Evolutionary conservation across 1,140 invertebrate species (phyloP).

Genomic region (Popillia japonica): DNA sequence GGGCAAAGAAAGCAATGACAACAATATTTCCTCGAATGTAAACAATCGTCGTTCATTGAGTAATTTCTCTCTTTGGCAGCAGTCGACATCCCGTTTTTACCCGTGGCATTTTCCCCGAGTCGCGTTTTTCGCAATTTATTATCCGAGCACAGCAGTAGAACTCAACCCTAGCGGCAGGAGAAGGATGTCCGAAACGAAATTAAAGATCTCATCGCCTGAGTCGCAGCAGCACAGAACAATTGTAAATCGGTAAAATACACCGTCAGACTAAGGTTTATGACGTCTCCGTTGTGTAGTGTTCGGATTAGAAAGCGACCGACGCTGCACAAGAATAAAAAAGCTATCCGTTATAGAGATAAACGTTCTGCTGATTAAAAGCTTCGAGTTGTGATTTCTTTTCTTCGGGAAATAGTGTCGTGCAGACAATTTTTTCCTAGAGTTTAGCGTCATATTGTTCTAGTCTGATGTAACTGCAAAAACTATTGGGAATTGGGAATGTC

Average conservation of each 20-base stretch:
- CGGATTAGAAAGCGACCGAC: background rate
- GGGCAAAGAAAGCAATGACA: slow-evolving; percentile 14
- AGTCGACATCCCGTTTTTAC: background rate
- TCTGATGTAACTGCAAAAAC: no score
- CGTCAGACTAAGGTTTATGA: background rate
- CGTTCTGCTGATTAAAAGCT: background rate
- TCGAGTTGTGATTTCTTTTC: background rate
- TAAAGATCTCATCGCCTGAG: background rate
- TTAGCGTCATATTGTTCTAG: background rate
- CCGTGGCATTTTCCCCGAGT: background rate
- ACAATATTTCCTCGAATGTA: slow-evolving; percentile 15
- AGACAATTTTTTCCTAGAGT: background rate
- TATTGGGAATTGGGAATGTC: no score
- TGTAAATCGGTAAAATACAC: slow-evolving; percentile 3
- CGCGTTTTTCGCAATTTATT: slow-evolving; percentile 10
- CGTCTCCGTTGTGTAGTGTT: background rate
- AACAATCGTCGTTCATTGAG: slow-evolving; percentile 1
- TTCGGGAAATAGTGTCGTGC: background rate
- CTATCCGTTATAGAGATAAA: background rate
- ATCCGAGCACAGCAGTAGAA: background rate
- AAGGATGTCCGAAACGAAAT: background rate
- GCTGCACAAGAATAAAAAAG: background rate
- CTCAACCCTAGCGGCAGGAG: background rate
- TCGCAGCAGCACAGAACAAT: background rate
- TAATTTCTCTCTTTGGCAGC: slow-evolving; percentile 10